These are phyloP conservation scores for Rhagium mordax DNA, from an alignment of 2,888 invertebrate species.

Conservation along the genomic window DNA sequence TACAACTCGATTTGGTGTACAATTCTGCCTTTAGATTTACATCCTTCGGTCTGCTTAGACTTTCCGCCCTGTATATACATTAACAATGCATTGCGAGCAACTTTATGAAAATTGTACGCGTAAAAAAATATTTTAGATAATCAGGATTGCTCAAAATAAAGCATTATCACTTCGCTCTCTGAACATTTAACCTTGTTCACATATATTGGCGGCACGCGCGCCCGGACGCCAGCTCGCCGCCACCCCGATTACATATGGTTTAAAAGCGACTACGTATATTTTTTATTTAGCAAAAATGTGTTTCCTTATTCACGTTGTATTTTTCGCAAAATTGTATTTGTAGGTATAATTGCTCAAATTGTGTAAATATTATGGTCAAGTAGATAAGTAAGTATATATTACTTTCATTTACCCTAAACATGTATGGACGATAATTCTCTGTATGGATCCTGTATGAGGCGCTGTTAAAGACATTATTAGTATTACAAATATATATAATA, in stretches of 20 bases:
- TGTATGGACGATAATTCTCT: too few species aligned
- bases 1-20: too few species aligned
- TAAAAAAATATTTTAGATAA: background rate
- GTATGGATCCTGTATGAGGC: too few species aligned
- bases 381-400: too few species aligned
- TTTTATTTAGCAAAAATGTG: background rate
- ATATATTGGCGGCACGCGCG: conserved; percentile 65
- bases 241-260: conserved; percentile 57
- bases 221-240: conserved; percentile 67
- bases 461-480: too few species aligned
- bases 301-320: background rate
- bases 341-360: background rate
- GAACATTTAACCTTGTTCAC: conserved; percentile 55
- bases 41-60: too few species aligned
- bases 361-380: background rate
- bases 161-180: conserved; percentile 45
- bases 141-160: background rate
- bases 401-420: too few species aligned
- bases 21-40: too few species aligned
- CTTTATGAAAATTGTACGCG: too few species aligned
- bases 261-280: conserved; percentile 16
- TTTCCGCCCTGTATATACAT: too few species aligned
- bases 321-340: background rate
- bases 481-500: too few species aligned
- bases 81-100: too few species aligned